Percentiles rank a stretch among this genome's conserved stretches.
These are phyloP conservation scores for Siniperca undulata DNA, from an alignment of 2,797 vertebrate species.

Conservation along the genomic window DNA sequence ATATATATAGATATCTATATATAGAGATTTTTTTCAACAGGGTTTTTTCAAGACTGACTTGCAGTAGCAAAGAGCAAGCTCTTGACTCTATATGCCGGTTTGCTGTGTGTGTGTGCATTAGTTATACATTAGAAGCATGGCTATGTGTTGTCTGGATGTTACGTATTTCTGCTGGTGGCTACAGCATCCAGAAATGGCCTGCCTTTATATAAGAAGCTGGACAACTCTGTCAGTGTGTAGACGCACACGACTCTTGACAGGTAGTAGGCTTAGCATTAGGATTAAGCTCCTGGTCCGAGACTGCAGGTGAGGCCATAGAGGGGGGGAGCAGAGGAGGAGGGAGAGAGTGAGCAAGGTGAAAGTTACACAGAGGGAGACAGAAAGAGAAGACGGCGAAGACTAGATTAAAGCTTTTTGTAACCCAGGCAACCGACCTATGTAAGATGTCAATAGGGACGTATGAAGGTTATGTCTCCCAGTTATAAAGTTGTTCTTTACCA, in stretches of 20 bases:
- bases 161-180: conserved; percentile 17
- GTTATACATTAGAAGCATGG: not conserved
- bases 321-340: not conserved
- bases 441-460: not conserved
- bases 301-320: conserved; percentile 65
- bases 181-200: conserved; percentile 54
- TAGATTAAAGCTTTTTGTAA: conserved; percentile 20
- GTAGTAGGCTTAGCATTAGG: conserved; percentile 82
- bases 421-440: not conserved
- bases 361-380: not conserved
- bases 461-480: not conserved
- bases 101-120: not conserved
- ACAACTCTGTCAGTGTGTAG: conserved; percentile 69
- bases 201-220: conserved; percentile 70
- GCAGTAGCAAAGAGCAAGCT: conserved; percentile 33
- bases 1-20: no score
- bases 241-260: conserved; percentile 83
- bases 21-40: not conserved
- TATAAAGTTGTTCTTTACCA: not conserved
- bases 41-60: not conserved
- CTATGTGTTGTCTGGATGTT: conserved; percentile 19
- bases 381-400: not conserved
- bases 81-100: not conserved
- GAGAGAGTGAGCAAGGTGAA: conserved; percentile 21
- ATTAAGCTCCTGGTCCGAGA: conserved; percentile 75